Percentiles rank a stretch among this genome's conserved stretches.
Conservation (phyloP, 2,797 vertebrate species). For the Myioborus miniatus region DNA sequence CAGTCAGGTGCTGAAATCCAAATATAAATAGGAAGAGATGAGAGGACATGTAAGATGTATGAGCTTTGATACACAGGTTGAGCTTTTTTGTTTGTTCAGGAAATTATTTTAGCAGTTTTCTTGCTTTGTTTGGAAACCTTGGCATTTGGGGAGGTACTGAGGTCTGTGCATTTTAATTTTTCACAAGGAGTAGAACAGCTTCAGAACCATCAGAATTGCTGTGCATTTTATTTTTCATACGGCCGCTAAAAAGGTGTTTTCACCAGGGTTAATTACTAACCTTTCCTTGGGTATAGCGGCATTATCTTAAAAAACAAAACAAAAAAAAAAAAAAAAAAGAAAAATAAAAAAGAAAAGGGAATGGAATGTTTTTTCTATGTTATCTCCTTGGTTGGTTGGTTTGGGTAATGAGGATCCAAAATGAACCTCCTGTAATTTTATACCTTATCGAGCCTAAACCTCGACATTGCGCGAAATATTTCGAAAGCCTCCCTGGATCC, state of each 20-base stretch:
- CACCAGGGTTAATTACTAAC: slow-evolving; percentile 53
- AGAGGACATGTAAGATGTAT: not conserved
- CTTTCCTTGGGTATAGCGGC: slow-evolving; percentile 9
- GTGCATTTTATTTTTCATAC: not conserved
- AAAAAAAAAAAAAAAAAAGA: not conserved
- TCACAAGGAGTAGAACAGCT: not conserved
- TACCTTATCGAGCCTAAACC: not conserved
- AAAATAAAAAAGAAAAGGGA: not conserved
- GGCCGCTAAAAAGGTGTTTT: not conserved
- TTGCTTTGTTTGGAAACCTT: not conserved
- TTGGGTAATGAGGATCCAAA: slow-evolving; percentile 65
- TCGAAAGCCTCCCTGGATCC: slow-evolving; percentile 12
- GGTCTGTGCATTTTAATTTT: slow-evolving; percentile 7
- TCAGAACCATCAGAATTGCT: not conserved
- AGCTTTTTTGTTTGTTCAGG: slow-evolving; percentile 22
- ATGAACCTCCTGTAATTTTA: slow-evolving; percentile 45
- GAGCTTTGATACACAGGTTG: not conserved
- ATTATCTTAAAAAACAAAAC: slow-evolving; percentile 13
- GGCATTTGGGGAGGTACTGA: not conserved
- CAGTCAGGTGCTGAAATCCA: slow-evolving; percentile 16
- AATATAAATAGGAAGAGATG: not conserved
- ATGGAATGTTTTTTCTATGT: slow-evolving; percentile 27
- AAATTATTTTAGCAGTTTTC: slow-evolving; percentile 29
- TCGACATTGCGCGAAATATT: not conserved
- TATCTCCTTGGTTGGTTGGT: slow-evolving; percentile 61